Evolutionary conservation across 1,140 invertebrate genomes (phyloP).

Genomic region (Drosophila sucinea): DNA sequence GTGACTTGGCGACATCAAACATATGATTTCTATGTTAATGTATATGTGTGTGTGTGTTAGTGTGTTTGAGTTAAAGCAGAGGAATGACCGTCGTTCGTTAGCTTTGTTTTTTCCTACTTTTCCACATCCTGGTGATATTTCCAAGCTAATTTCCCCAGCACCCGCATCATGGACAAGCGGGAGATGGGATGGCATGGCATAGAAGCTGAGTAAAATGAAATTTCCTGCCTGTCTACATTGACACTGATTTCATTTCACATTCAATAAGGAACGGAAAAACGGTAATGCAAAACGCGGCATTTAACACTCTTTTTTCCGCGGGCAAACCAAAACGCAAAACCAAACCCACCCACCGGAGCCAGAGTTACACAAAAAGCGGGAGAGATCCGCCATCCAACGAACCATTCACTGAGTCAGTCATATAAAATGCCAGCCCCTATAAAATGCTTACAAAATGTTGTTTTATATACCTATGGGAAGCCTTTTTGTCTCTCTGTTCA

Average conservation of each 20-base stretch:
- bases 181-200: neutral
- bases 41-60: slow-evolving; percentile 20
- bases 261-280: slow-evolving; percentile 64
- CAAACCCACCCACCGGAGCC: neutral
- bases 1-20: slow-evolving; percentile 72
- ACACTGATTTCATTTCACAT: slow-evolving; percentile 78
- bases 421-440: slow-evolving; percentile 60
- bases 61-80: slow-evolving; percentile 19
- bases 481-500: slow-evolving; percentile 3
- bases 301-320: slow-evolving; percentile 70
- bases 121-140: neutral
- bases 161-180: neutral
- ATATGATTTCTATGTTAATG: slow-evolving; percentile 13
- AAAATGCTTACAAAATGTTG: slow-evolving; percentile 81
- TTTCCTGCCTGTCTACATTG: slow-evolving; percentile 65
- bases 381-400: slow-evolving; percentile 25
- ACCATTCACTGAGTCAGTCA: slow-evolving; percentile 58
- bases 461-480: slow-evolving; percentile 62
- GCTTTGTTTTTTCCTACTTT: slow-evolving; percentile 2
- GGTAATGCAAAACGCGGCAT: slow-evolving; percentile 78
- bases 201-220: slow-evolving; percentile 46
- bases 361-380: neutral
- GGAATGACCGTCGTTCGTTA: slow-evolving; percentile 5
- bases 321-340: slow-evolving; percentile 3
- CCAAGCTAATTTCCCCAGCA: slow-evolving; percentile 56